phyloP scores from a whole-genome alignment of 1,140 invertebrate genomes.

The Theocolax elegans region DNA sequence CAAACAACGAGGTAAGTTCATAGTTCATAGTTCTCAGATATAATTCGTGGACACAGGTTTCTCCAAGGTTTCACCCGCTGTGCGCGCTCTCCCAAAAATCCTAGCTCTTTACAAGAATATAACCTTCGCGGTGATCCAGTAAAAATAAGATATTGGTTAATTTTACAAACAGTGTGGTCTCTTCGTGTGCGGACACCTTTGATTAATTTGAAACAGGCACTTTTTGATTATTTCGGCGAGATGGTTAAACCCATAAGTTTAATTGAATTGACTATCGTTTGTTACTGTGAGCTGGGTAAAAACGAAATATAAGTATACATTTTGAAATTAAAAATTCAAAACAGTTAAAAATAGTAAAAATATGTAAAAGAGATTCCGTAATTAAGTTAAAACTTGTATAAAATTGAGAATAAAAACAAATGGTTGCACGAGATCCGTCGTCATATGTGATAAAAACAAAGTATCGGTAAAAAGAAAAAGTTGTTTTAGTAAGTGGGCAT shows the following conservation, averaged over 20 bases:
- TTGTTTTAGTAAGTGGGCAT: background rate
- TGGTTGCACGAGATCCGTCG: too few species aligned
- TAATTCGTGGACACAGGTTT: too few species aligned
- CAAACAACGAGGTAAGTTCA: background rate
- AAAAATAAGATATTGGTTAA: slow-evolving; percentile 32
- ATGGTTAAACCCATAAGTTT: too few species aligned
- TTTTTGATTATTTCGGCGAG: background rate
- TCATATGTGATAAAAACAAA: background rate
- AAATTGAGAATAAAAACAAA: background rate
- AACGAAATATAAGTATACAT: too few species aligned
- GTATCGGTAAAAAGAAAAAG: background rate
- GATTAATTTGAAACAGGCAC: slow-evolving; percentile 6
- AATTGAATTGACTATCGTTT: too few species aligned
- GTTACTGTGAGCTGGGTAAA: too few species aligned
- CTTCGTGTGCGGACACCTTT: slow-evolving; percentile 8
- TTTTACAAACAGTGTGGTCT: slow-evolving; percentile 12
- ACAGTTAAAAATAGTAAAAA: background rate
- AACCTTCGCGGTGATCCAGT: slow-evolving; percentile 7
- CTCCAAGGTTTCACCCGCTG: too few species aligned
- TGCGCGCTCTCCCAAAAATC: background rate
- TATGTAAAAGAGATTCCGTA: background rate
- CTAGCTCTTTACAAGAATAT: slow-evolving; percentile 20
- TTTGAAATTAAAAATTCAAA: too few species aligned
- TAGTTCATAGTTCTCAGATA: too few species aligned
- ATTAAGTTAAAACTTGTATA: background rate